Base-by-base conservation (phyloP, 2,888 invertebrate genomes). In the Athripsodes cinereus region DNA sequence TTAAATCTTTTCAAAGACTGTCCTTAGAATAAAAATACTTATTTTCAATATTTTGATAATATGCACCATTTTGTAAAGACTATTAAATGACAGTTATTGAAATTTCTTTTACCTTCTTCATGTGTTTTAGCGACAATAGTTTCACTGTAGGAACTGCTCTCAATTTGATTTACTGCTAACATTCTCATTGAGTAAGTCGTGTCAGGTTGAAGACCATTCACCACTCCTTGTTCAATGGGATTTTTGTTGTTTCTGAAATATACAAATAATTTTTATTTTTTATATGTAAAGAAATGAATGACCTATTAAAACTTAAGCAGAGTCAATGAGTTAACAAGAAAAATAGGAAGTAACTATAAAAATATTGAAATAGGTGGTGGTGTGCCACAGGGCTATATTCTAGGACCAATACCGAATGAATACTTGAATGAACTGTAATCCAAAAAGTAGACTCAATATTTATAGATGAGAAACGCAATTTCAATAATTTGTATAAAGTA, bases 141-240 rank as follows among this genome's bases (percentile, higher is more conserved):
- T 58, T 84, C 81, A 16, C 87, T 87, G 35, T 85, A 84, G 22
- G 79, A 72, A 64, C 89, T 86, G 48, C 81, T 78, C 62, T 88
- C 88, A 62, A 89, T 85, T 66, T 84, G 82, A 69, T 89, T 90
- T 59, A 85, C 83, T 13, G 88, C 87, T 64, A 85, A 76, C 69
- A 89, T 81, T 35, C 88, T 76, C 65, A 88, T 81, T 58, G 81
- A 80, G 68, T 88, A 89, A 13, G 82, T 80, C n/a, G 85, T 85
- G 5, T 87, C 85, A 10, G 90, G 88, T 62, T 81, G 81, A 49
- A 88, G 72, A 3, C 81, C 64, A 55, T 58, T 64, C 26, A 64
- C 64, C 5, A 64, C 52, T 18, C 64, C 64, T 40, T 64, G 62
- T 51, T 64, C 64, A 31, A 62, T 54, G 1, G 53, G 35, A 48